Percentiles rank a stretch among this genome's conserved stretches.
phyloP scores from a whole-genome alignment of 2,888 invertebrate species.

The Glaucopsyche alexis region DNA sequence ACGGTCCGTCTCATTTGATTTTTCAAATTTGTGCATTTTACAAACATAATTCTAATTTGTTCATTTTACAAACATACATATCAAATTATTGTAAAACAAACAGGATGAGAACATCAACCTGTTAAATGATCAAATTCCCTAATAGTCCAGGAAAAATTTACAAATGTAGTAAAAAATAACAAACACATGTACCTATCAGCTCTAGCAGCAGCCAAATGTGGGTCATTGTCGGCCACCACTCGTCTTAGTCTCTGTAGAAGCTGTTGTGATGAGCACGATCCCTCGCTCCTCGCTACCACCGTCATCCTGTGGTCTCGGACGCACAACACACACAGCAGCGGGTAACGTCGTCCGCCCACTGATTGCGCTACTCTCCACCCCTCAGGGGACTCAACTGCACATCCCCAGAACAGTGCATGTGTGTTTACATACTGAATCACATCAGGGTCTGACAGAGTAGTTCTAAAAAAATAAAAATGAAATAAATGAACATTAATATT shows the following conservation, averaged over 20 bases:
- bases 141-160: no score
- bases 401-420: slow-evolving; percentile 95
- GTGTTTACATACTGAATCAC: slow-evolving; percentile 90
- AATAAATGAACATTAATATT: not conserved
- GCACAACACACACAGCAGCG: slow-evolving; percentile 94
- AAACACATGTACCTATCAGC: slow-evolving; percentile 84
- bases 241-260: slow-evolving; percentile 86
- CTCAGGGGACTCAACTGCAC: slow-evolving; percentile 92
- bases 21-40: no score
- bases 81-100: no score
- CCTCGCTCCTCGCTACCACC: slow-evolving; percentile 94
- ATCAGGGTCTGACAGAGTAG: slow-evolving; percentile 84
- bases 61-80: no score
- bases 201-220: slow-evolving; percentile 91
- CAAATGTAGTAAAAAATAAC: not conserved
- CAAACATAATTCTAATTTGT: no score
- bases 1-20: no score
- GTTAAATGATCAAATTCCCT: no score
- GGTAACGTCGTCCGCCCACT: slow-evolving; percentile 88
- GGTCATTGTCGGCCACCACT: slow-evolving; percentile 92
- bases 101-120: no score
- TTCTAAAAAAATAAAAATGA: slow-evolving; percentile 64
- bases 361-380: slow-evolving; percentile 96
- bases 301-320: slow-evolving; percentile 96
- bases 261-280: slow-evolving; percentile 86